phyloP scores from a whole-genome alignment of 2,797 vertebrate species.

The Coranthus polyacanthus region DNA sequence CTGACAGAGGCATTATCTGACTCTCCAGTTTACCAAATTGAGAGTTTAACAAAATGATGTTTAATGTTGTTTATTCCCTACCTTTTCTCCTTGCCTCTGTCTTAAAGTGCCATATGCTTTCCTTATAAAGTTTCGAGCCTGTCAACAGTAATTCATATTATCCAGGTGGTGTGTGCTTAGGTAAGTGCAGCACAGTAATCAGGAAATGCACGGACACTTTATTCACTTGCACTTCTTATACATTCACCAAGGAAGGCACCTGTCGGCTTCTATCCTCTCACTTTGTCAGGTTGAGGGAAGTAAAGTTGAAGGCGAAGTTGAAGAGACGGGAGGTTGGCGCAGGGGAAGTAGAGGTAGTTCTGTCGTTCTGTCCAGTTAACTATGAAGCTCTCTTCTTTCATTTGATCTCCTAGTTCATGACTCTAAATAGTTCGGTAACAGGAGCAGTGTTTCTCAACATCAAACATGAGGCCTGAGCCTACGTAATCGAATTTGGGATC shows the following conservation, averaged over 20 bases:
- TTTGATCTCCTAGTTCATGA: constrained; percentile 52
- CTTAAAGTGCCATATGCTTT: constrained; percentile 50
- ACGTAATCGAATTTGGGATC: constrained; percentile 70
- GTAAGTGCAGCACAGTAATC: constrained; percentile 51
- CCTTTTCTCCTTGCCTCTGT: constrained; percentile 25
- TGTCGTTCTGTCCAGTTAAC: constrained; percentile 51
- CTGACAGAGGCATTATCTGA: constrained; percentile 49
- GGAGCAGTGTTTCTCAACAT: constrained; percentile 58
- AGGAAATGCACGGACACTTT: constrained; percentile 55
- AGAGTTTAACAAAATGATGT: constrained; percentile 41
- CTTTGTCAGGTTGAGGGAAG: constrained; percentile 47
- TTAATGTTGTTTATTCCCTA: constrained; percentile 29
- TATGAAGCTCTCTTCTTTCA: constrained; percentile 44
- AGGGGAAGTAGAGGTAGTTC: constrained; percentile 33
- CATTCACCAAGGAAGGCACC: constrained; percentile 50
- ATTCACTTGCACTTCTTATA: constrained; percentile 40
- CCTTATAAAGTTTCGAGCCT: constrained; percentile 31
- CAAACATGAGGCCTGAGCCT: constrained; percentile 57
- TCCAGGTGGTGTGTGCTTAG: constrained; percentile 14
- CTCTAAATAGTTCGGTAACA: constrained; percentile 34
- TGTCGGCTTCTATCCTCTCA: constrained; percentile 56
- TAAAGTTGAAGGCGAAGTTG: constrained; percentile 42
- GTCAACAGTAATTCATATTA: constrained; percentile 39
- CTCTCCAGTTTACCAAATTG: constrained; percentile 39
- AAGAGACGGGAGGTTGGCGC: constrained; percentile 29